Evolutionary conservation across 2,113 vertebrate genomes (phyloP).

Genomic region (Rhadina sibilatrix): DNA sequence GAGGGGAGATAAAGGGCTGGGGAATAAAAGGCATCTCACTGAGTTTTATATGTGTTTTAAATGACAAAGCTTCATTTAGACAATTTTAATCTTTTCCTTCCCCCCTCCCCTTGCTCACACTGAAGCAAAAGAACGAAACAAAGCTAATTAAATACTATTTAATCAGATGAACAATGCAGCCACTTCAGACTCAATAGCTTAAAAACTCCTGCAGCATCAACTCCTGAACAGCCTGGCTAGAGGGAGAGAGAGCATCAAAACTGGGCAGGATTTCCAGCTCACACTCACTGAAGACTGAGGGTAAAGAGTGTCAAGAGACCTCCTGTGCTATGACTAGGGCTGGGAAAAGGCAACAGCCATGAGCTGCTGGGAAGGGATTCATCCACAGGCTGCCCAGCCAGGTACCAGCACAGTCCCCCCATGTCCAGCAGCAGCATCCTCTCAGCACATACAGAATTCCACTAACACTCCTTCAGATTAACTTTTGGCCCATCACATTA

Average conservation of each 20-base stretch:
- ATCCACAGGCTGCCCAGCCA: not conserved
- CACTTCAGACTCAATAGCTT: slow-evolving; percentile 31
- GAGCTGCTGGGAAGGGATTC: not conserved
- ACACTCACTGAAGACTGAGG: not conserved
- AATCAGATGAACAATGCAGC: slow-evolving; percentile 65
- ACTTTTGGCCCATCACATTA: not conserved
- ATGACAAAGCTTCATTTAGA: slow-evolving; percentile 66
- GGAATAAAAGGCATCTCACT: slow-evolving; percentile 72
- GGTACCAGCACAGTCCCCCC: not conserved
- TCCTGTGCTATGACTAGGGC: not conserved
- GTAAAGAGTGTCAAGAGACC: not conserved
- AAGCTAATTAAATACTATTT: slow-evolving; percentile 71
- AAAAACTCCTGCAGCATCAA: not conserved
- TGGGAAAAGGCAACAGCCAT: not conserved
- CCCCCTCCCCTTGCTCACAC: not conserved
- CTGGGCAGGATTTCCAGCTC: not conserved
- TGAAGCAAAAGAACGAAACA: slow-evolving; percentile 70
- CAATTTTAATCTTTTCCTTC: slow-evolving; percentile 14
- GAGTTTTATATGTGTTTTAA: slow-evolving; percentile 77
- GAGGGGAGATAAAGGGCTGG: slow-evolving; percentile 74
- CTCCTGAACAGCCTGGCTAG: not conserved
- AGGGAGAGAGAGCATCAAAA: not conserved
- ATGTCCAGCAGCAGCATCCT: not conserved
- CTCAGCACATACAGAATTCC: not conserved
- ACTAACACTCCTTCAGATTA: not conserved